Evolutionary conservation across 2,113 vertebrate genomes (phyloP).

Genomic region (Elaphurus davidianus): DNA sequence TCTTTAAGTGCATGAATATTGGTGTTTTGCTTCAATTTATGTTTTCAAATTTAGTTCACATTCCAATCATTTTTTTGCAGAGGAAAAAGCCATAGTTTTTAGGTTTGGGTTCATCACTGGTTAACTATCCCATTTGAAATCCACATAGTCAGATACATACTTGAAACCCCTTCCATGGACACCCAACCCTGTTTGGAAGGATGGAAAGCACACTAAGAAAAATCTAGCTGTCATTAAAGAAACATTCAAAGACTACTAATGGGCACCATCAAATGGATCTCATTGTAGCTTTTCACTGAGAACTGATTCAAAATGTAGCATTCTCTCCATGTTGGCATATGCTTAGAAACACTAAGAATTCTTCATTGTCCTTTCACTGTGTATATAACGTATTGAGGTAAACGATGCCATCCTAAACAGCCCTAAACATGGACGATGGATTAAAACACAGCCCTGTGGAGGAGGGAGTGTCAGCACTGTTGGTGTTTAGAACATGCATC

Average conservation of each 20-base stretch:
- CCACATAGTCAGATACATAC: neutral
- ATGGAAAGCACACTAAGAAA: neutral
- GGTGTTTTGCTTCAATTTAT: neutral
- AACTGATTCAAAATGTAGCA: conserved; percentile 1
- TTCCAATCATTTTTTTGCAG: neutral
- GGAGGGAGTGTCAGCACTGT: conserved; percentile 1
- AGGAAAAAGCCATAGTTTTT: neutral
- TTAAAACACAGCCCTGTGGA: neutral
- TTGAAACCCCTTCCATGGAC: neutral
- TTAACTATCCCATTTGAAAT: neutral
- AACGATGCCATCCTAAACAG: neutral
- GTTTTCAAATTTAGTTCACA: conserved; percentile 17
- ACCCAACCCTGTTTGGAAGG: neutral
- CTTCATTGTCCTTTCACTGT: neutral
- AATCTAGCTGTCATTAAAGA: neutral
- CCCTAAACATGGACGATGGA: neutral
- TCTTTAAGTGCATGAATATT: neutral
- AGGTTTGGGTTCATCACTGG: neutral
- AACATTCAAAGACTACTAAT: neutral
- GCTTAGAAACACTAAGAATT: neutral
- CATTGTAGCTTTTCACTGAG: neutral
- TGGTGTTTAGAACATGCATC: conserved; percentile 25
- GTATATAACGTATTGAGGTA: neutral
- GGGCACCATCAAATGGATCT: neutral
- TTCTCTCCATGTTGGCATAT: neutral